phyloP scores from a whole-genome alignment of 2,888 invertebrate species.

The Branchinecta sandiegonensis region DNA sequence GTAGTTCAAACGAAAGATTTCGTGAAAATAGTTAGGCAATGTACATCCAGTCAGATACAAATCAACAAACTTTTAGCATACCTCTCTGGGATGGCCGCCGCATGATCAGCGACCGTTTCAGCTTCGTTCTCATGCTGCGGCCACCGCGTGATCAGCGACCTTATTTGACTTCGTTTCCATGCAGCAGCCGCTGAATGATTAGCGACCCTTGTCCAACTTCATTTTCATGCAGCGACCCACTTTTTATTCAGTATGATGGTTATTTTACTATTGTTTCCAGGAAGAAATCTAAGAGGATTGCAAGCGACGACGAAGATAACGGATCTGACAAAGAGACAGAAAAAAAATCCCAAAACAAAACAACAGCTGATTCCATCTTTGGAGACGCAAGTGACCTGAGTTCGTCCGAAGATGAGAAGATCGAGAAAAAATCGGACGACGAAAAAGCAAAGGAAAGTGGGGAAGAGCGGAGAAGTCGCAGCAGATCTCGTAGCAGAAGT shows the following conservation, averaged over 20 bases:
- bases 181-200: too few relatives aligned
- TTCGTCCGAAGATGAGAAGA: not conserved
- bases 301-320: slow-evolving; percentile 17
- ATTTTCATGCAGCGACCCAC: too few relatives aligned
- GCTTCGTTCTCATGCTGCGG: too few relatives aligned
- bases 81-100: too few relatives aligned
- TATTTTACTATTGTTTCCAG: not conserved
- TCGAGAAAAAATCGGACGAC: slow-evolving; percentile 15
- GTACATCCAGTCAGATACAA: too few relatives aligned
- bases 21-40: too few relatives aligned
- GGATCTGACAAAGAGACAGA: slow-evolving; percentile 20
- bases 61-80: too few relatives aligned
- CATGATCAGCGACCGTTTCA: too few relatives aligned
- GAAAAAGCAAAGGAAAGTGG: slow-evolving; percentile 16
- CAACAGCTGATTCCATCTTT: not conserved
- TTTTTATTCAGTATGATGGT: not conserved
- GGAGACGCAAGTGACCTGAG: slow-evolving; percentile 8
- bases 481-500: slow-evolving; percentile 16
- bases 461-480: slow-evolving; percentile 14
- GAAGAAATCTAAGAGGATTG: slow-evolving; percentile 16
- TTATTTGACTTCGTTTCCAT: too few relatives aligned
- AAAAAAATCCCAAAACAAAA: not conserved
- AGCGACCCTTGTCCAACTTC: too few relatives aligned
- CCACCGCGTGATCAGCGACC: too few relatives aligned
- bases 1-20: too few relatives aligned